Evolutionary conservation across 2,797 vertebrate genomes (phyloP).

Genomic region (Antennarius maculatus): DNA sequence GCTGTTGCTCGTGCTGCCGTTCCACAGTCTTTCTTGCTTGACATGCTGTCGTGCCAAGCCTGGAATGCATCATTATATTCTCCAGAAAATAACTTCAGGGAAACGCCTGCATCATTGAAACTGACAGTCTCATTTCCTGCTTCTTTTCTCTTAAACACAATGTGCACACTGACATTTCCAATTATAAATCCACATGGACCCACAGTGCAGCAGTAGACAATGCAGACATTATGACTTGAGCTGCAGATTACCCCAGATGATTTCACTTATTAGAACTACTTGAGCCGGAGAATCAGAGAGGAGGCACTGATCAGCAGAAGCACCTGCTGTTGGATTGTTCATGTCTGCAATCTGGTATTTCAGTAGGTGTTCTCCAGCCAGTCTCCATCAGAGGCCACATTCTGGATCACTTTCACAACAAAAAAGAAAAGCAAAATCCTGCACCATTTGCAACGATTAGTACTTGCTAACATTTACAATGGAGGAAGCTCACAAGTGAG

Average conservation of each 20-base stretch:
- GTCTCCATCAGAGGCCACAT: conserved; percentile 12
- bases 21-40: conserved; percentile 59
- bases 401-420: conserved; percentile 11
- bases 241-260: conserved; percentile 57
- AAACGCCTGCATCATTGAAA: conserved; percentile 73
- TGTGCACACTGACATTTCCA: conserved; percentile 71
- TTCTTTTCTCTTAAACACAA: conserved; percentile 74
- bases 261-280: conserved; percentile 58
- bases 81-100: conserved; percentile 66
- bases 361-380: not conserved
- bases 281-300: conserved; percentile 39
- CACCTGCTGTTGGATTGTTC: conserved; percentile 56
- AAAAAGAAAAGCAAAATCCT: not conserved
- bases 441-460: conserved; percentile 39
- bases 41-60: conserved; percentile 67
- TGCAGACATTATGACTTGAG: conserved; percentile 54
- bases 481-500: conserved; percentile 39
- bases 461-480: conserved; percentile 33
- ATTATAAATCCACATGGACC: conserved; percentile 59
- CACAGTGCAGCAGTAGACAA: conserved; percentile 39
- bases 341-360: conserved; percentile 34
- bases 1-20: conserved; percentile 65
- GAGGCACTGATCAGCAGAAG: conserved; percentile 44
- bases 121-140: conserved; percentile 74
- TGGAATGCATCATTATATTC: conserved; percentile 74